Base-by-base conservation (phyloP, 1,140 invertebrate species). In the Brachionus rotundiformis region DNA sequence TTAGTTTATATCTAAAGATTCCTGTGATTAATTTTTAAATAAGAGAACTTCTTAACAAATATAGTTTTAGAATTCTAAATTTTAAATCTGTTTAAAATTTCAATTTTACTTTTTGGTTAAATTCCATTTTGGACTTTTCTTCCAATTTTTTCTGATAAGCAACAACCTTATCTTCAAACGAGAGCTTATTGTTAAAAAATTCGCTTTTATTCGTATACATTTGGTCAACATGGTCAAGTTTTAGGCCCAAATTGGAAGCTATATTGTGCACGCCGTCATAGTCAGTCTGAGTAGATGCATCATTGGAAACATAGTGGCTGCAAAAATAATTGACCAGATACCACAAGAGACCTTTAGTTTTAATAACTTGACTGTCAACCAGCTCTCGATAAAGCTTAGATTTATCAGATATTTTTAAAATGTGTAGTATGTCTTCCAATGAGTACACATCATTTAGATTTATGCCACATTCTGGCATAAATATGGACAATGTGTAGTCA, bases 381-480 rank as follows among this genome's bases (percentile, higher is more conserved):
- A 79, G 1, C 6, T 59, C 76, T 1, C 2, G 8, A 39, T 39
- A 79, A n/a, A 79, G 76, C 59, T 54, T 79, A 23, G 76, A 79
- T 54, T 79, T 54, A 31, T 36, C 31, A 4, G 76, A 59, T 39
- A 79, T 79, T 79, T 79, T 79, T 13, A 79, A 59, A 29, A 79
- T 41, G 36, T 79, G 47, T 10, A 79, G 31, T 25, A 79, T 63
- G 33, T 79, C 76, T 8, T 63, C 25, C 1, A 63, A 13, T 19
- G 47, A 54, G 59, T 59, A 79, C 11, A 59, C 49, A 54, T 79
- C 76, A 31, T 63, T 79, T 36, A 63, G 76, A n/a, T 79, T 54
- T 0, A 79, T 36, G 19, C 76, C 76, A 79, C 44, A 79, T 31
- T 79, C 76, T n/a, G 76, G 76, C 47, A 79, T 79, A 41, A 79